A percentile compares a stretch with the other conserved stretches of the same genome.
Evolutionary conservation across 92 coral and sea anemone genomes (phyloP).

Genomic region (Pocillopora meandrina): DNA sequence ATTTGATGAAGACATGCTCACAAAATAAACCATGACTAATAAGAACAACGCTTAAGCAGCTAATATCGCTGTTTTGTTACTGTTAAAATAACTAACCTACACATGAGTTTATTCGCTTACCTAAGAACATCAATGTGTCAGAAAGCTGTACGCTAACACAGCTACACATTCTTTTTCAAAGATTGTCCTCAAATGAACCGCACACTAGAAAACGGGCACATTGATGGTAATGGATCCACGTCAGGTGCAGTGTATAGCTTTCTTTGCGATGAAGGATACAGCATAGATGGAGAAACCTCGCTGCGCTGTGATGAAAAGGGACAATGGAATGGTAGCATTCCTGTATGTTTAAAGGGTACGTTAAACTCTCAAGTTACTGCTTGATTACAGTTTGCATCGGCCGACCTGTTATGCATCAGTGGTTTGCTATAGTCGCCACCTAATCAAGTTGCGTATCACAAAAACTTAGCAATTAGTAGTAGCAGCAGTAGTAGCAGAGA

Average conservation of each 20-base stretch:
- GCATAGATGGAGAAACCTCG: conserved; percentile 9
- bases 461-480: too few relatives aligned
- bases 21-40: too few relatives aligned
- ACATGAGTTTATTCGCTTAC: too few relatives aligned
- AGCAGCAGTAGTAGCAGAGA: too few relatives aligned
- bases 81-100: too few relatives aligned
- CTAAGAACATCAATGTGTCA: neutral
- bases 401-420: too few relatives aligned
- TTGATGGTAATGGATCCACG: conserved; percentile 19
- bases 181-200: conserved; percentile 27
- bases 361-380: neutral
- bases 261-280: conserved; percentile 26
- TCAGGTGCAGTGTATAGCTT: conserved; percentile 17
- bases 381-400: too few relatives aligned
- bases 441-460: too few relatives aligned
- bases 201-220: conserved; percentile 14
- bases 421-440: too few relatives aligned
- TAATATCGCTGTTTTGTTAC: too few relatives aligned
- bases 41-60: neutral
- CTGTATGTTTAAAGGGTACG: conserved; percentile 28
- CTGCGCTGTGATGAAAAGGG: neutral
- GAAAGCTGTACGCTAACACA: neutral
- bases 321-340: conserved; percentile 28
- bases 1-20: neutral
- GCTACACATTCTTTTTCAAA: neutral